A percentile compares a stretch with the other conserved stretches of the same genome.
These are phyloP conservation scores for Heliconius congener DNA, from an alignment of 1,140 invertebrate species.

Conservation along the genomic window DNA sequence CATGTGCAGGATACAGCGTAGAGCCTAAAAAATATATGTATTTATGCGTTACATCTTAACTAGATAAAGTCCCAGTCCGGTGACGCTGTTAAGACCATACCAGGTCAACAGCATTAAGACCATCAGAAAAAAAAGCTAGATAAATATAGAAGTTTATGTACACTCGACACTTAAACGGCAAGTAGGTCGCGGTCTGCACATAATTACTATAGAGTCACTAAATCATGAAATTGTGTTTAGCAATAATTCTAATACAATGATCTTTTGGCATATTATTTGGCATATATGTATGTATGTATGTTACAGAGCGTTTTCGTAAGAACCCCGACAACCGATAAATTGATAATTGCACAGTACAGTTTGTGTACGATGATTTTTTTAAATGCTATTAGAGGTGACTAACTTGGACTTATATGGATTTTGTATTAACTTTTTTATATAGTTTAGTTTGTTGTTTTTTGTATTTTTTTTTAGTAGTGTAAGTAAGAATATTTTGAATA, in stretches of 20 bases:
- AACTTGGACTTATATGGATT: neutral
- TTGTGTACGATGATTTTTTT: conserved; percentile 10
- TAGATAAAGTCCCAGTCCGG: no score
- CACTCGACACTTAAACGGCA: conserved; percentile 3
- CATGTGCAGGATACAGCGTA: no score
- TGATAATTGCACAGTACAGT: conserved; percentile 40
- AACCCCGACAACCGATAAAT: conserved; percentile 42
- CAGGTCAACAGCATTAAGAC: no score
- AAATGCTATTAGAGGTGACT: neutral
- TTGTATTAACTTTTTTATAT: neutral
- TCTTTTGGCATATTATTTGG: conserved; percentile 40
- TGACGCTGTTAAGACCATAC: no score
- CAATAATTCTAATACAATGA: conserved; percentile 47
- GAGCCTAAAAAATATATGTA: no score
- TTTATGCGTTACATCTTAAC: no score
- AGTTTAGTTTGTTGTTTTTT: neutral
- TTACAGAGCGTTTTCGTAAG: conserved; percentile 33
- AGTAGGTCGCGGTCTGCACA: conserved; percentile 17
- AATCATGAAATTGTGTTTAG: conserved; percentile 38
- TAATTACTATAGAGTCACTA: conserved; percentile 29
- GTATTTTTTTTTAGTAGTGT: no score
- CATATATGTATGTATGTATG: neutral
- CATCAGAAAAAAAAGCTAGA: neutral
- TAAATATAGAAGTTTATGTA: neutral
- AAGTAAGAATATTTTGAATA: neutral